Percentiles rank a stretch among this genome's conserved stretches.
phyloP scores from a whole-genome alignment of 2,888 invertebrate genomes.

The Leptopterna dolabrata region DNA sequence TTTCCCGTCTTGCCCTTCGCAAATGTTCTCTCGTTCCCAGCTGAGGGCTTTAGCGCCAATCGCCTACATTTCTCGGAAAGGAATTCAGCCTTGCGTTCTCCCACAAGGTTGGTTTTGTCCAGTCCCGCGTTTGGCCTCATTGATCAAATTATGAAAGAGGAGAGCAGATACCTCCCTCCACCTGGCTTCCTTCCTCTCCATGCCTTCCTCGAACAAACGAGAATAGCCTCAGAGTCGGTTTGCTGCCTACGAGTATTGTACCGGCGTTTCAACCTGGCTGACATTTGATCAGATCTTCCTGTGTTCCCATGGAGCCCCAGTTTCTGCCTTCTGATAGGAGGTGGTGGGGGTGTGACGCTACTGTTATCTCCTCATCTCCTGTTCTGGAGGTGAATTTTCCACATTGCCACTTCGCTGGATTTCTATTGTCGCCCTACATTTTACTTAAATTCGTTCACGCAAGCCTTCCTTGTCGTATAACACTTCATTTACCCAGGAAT shows the following conservation, averaged over 20 bases:
- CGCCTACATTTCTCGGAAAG: not conserved
- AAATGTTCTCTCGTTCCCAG: too few relatives aligned
- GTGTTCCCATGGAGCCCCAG: not conserved
- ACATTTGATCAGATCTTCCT: slow-evolving; percentile 31
- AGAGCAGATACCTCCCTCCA: not conserved
- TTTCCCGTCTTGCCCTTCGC: too few relatives aligned
- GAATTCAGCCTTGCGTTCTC: slow-evolving; percentile 3
- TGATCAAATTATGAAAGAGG: slow-evolving; percentile 28
- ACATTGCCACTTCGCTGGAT: not conserved
- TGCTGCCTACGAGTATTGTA: not conserved
- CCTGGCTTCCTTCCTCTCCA: not conserved
- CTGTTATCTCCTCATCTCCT: not conserved
- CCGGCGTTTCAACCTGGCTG: not conserved
- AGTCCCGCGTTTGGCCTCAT: not conserved
- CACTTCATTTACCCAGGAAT: too few relatives aligned
- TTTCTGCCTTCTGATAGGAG: not conserved
- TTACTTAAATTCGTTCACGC: not conserved
- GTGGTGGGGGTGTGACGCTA: not conserved
- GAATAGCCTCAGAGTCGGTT: not conserved
- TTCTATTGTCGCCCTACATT: not conserved
- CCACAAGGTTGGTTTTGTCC: not conserved
- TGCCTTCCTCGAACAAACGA: not conserved
- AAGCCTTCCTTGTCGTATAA: too few relatives aligned
- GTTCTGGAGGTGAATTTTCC: not conserved
- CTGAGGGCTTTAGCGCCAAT: not conserved